Conservation (phyloP, 2,888 invertebrate species). For the Ennomos fuscantarius region DNA sequence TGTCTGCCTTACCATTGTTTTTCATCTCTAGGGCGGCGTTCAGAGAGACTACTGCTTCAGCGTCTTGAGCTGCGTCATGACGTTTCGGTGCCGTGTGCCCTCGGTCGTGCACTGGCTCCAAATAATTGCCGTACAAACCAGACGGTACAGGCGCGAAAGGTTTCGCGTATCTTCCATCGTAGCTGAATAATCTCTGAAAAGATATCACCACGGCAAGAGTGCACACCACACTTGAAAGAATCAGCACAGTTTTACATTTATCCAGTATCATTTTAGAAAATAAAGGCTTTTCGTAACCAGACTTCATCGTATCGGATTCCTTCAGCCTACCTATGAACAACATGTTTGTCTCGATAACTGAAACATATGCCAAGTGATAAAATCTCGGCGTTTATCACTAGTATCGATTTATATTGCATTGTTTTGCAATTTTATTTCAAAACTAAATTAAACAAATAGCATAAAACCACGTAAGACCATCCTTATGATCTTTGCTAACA, state of each 20-base stretch:
- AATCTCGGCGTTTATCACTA: constrained; percentile 54
- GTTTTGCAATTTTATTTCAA: constrained; percentile 63
- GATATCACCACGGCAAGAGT: constrained; percentile 74
- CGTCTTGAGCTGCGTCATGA: constrained; percentile 63
- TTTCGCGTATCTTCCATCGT: constrained; percentile 67
- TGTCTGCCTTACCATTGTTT: constrained; percentile 91
- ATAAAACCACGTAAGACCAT: constrained; percentile 72
- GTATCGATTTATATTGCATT: constrained; percentile 69
- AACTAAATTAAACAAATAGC: constrained; percentile 61
- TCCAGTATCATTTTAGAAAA: constrained; percentile 73
- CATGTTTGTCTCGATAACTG: constrained; percentile 58
- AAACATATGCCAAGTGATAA: constrained; percentile 55
- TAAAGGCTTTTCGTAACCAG: constrained; percentile 55
- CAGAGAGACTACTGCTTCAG: constrained; percentile 93
- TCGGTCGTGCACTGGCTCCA: constrained; percentile 63
- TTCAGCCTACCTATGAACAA: constrained; percentile 72
- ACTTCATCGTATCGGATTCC: constrained; percentile 68
- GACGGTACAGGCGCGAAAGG: constrained; percentile 77
- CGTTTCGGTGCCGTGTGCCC: constrained; percentile 47
- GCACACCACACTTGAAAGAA: constrained; percentile 76
- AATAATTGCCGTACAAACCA: constrained; percentile 71
- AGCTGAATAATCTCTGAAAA: constrained; percentile 68
- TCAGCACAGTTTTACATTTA: constrained; percentile 73
- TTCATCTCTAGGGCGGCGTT: constrained; percentile 95
- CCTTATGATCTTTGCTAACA: constrained; percentile 48